These are phyloP conservation scores for Pangasius larnaudii DNA, from an alignment of 2,797 vertebrate genomes.

Conservation along the genomic window DNA sequence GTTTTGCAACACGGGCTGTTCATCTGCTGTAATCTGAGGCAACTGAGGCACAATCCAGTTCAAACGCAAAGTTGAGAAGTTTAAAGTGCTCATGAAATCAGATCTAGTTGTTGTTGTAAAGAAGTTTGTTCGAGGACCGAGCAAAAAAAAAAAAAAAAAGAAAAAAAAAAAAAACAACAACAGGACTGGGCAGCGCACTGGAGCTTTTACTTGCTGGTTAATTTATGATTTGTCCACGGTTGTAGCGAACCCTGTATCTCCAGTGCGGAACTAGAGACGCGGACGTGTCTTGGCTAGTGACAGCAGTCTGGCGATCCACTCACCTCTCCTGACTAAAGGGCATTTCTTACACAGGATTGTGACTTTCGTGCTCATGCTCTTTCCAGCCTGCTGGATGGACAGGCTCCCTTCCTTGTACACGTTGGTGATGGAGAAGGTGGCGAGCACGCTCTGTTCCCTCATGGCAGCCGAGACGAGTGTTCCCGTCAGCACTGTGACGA, in stretches of 20 bases:
- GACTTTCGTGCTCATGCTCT: conserved; percentile 82
- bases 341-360: conserved; percentile 82
- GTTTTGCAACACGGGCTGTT: not conserved
- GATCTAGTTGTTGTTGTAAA: not conserved
- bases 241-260: no score
- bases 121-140: not conserved
- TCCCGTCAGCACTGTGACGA: conserved; percentile 77
- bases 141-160: no score
- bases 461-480: conserved; percentile 76
- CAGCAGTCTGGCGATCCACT: not conserved
- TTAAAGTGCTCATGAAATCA: not conserved
- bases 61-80: not conserved
- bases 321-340: conserved; percentile 83
- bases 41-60: not conserved
- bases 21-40: not conserved
- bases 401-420: conserved; percentile 83
- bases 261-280: no score
- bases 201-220: no score
- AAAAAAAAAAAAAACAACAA: no score
- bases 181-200: no score
- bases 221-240: not conserved
- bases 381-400: conserved; percentile 84
- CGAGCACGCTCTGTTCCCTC: conserved; percentile 75
- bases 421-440: conserved; percentile 81
- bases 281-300: no score